Percentiles rank a stretch among this genome's conserved stretches.
These are phyloP conservation scores for Yponomeuta plumbellus DNA, from an alignment of 2,888 invertebrate genomes.

Conservation along the genomic window DNA sequence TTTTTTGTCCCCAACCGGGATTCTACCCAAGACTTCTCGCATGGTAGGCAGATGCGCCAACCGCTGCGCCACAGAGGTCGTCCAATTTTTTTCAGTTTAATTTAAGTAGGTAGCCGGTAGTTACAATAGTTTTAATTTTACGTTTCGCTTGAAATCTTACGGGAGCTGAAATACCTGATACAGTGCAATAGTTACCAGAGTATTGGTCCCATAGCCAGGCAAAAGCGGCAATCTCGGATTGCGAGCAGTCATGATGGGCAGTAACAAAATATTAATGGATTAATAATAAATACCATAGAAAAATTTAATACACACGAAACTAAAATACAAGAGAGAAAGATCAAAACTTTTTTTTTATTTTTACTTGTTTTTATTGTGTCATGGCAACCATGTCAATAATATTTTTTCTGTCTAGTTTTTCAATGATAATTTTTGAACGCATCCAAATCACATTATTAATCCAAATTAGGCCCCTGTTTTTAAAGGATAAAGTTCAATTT, in stretches of 20 bases:
- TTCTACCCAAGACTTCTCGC: too few relatives aligned
- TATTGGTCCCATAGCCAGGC: conserved; percentile 82
- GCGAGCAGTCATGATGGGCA: conserved; percentile 59
- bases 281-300: background rate
- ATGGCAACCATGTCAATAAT: background rate
- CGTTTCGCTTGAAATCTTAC: too few relatives aligned
- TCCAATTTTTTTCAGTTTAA: too few relatives aligned
- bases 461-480: background rate
- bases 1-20: too few relatives aligned
- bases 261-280: background rate
- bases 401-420: background rate
- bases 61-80: too few relatives aligned
- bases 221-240: conserved; percentile 82
- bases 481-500: background rate
- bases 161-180: background rate
- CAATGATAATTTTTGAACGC: background rate
- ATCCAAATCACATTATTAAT: background rate
- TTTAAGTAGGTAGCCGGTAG: too few relatives aligned
- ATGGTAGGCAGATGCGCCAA: too few relatives aligned
- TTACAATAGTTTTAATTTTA: too few relatives aligned
- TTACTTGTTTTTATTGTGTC: background rate
- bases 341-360: background rate
- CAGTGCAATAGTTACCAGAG: conserved; percentile 75
- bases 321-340: background rate
- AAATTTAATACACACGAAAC: background rate